phyloP scores from a whole-genome alignment of 2,113 vertebrate species.

The Benitochromis conjunctus region DNA sequence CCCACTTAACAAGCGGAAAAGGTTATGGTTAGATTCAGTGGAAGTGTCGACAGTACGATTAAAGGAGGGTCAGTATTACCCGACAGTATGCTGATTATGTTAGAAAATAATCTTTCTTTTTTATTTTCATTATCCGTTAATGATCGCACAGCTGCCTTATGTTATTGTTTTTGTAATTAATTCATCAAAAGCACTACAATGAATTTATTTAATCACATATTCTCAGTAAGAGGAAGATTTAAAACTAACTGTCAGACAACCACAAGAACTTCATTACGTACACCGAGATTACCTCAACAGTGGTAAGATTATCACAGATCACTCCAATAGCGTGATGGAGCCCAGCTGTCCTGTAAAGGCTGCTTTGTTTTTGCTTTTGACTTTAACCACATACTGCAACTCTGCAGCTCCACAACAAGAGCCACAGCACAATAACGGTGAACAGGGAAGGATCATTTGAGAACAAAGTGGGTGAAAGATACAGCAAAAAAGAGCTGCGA shows the following conservation, averaged over 20 bases:
- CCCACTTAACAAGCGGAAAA: constrained; percentile 21
- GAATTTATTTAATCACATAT: background rate
- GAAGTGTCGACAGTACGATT: background rate
- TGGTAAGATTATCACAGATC: background rate
- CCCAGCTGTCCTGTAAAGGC: background rate
- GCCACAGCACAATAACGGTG: background rate
- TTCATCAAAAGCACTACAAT: background rate
- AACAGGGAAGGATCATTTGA: background rate
- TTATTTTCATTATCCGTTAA: background rate
- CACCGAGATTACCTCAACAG: background rate
- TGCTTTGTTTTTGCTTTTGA: background rate
- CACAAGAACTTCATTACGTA: background rate
- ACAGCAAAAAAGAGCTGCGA: background rate
- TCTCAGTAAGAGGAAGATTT: background rate
- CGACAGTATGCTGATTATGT: background rate
- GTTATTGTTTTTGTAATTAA: background rate
- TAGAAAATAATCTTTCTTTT: background rate
- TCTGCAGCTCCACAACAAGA: background rate
- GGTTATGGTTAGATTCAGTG: background rate
- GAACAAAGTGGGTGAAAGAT: background rate
- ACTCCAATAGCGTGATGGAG: background rate
- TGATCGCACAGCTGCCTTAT: background rate
- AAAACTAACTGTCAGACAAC: background rate
- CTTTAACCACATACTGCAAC: background rate
- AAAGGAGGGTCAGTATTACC: background rate